Evolutionary conservation across 2,888 invertebrate species (phyloP), one percentile per base, ranked within the genome.

Genomic region (Eilema depressum): DNA sequence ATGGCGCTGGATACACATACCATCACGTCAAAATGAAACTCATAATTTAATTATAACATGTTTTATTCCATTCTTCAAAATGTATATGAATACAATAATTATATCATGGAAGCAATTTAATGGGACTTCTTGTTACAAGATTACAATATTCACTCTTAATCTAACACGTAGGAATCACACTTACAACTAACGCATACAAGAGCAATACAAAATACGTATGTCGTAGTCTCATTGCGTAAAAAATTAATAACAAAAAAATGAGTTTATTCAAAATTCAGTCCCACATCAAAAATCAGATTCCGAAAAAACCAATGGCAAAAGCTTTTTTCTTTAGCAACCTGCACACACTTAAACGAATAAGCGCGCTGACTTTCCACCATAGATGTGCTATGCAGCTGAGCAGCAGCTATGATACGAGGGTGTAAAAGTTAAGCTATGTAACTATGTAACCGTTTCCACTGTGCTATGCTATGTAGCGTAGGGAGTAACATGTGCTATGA

Each of bases 81-180:
- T 92, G 88, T 92, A 92, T 89, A 91, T 88, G 90, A 90, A 92
- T 93, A 93, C 87, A 91, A 88, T 90, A 76, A 78, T 82, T 80
- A 80, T 87, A 87, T 84, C 78, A 89, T 94, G 94, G 94, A 95
- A 95, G 94, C 94, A 91, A 91, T 86, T 20, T 83, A 86, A 92
- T 91, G 93, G 93, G 92, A 92, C 92, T 88, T 85, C 78, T 84
- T 82, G 80, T 80, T 85, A 84, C 77, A 83, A 82, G 76, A 84
- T 80, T 83, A 81, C 78, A 76, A 79, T 77, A 73, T 80, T 83
- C 80, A 83, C 75, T 80, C 79, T 79, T 81, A 81, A 62, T 68
- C 63, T 71, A 70, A 68, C 62, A 76, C 62, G 79, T 79, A 84
- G 81, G 78, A 82, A 79, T 81, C 67, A 75, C 64, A 68, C 81